Conservation (phyloP, 2,113 vertebrate genomes). For the Sakesphorus luctuosus region DNA sequence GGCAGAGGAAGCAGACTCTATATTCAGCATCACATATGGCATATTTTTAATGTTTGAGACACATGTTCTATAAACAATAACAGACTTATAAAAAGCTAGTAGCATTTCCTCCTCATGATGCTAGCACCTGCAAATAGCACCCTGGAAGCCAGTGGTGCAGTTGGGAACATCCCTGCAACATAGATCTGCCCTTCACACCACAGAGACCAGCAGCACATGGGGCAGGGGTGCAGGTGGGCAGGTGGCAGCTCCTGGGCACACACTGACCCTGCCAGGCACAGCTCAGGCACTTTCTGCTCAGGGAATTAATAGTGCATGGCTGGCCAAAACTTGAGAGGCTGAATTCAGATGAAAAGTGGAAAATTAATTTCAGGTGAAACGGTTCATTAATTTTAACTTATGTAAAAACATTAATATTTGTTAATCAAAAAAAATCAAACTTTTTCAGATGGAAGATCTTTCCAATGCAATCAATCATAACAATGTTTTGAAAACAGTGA, state of each 20-base stretch:
- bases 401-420: not conserved
- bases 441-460: not conserved
- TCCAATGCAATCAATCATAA: not conserved
- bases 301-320: rapidly evolving
- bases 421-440: not conserved
- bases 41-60: not conserved
- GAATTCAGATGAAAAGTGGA: rapidly evolving
- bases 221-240: rapidly evolving
- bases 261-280: rapidly evolving
- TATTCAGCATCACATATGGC: conserved; percentile 26
- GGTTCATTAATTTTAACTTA: not conserved
- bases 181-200: rapidly evolving
- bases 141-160: not conserved
- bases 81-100: not conserved
- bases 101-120: not conserved
- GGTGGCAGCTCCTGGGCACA: rapidly evolving
- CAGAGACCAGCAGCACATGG: rapidly evolving
- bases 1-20: conserved; percentile 7
- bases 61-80: not conserved
- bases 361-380: not conserved
- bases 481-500: not conserved
- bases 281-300: rapidly evolving
- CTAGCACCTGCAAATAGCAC: not conserved
- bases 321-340: rapidly evolving
- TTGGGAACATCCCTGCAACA: not conserved